Evolutionary conservation across 2,888 invertebrate species (phyloP).

Genomic region (Camponotus fellah): DNA sequence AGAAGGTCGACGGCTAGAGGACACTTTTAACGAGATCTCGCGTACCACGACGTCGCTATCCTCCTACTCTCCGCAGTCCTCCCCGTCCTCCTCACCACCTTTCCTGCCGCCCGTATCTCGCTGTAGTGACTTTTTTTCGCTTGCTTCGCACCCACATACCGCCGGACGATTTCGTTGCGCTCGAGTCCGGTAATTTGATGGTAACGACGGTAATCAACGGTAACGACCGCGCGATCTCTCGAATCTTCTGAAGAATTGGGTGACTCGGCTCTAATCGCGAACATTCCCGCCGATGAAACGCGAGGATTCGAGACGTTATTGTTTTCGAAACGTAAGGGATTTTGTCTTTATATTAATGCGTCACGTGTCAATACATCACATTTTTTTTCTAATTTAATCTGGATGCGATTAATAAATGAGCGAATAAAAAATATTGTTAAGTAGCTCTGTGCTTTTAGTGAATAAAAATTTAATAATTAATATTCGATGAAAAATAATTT

Average conservation of each 20-base stretch:
- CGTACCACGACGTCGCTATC: conserved; percentile 30
- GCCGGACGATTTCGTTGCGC: conserved; percentile 62
- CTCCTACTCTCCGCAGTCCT: not conserved
- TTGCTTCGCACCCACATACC: conserved; percentile 30
- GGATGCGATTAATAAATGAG: not conserved
- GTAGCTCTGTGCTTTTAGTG: not conserved
- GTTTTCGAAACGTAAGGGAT: conserved; percentile 1
- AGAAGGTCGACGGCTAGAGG: conserved; percentile 63
- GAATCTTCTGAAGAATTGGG: conserved; percentile 57
- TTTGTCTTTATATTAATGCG: not conserved
- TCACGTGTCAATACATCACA: not conserved
- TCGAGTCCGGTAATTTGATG: conserved; percentile 68
- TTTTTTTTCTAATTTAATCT: not conserved
- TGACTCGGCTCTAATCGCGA: conserved; percentile 58
- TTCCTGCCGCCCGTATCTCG: conserved; percentile 1
- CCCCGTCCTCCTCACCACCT: not conserved
- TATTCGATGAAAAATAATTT: not conserved
- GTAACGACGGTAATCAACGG: conserved; percentile 73
- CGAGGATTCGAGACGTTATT: not conserved
- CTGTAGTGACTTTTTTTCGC: conserved; percentile 43
- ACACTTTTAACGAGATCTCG: conserved; percentile 68
- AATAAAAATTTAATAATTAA: not conserved
- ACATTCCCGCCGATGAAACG: not conserved
- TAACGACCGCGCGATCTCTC: conserved; percentile 64
- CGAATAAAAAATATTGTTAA: not conserved